Evolutionary conservation across 2,113 vertebrate genomes (phyloP), one percentile per base, ranked within the genome.

Genomic region (Atrichornis clamosus): DNA sequence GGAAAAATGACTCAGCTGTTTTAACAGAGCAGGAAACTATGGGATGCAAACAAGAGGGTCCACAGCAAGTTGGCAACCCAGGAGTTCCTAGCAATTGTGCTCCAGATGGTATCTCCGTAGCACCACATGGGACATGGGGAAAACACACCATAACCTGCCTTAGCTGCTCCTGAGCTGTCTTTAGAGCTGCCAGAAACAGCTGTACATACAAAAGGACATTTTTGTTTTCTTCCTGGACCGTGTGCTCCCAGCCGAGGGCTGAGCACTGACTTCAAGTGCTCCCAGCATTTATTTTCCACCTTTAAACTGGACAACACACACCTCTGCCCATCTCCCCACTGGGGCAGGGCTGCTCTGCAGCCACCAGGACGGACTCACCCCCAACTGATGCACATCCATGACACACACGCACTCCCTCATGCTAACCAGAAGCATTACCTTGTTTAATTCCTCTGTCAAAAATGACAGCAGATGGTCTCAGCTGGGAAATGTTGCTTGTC

Each of bases 391-490:
- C 60, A 63, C 92, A n/a, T 55, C 32, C 42, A 2, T 3, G 18
- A 41, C 9, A 6, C 41, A 50, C 33, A 8, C 35, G 85, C 88
- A 50, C 59, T 77, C 67, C 75, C 50, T 86, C 75, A 1, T 1
- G 16, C 82, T 50, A 33, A 32, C n/a, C 58, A 88, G 72, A 69
- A 59, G 23, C 72, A 86, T 59, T 11, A 37, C 72, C 63, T 59
- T 22, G 39, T 52, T 78, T 83, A 58, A 90, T 67, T 86, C 87
- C 60, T 41, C 72, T 27, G 47, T 21, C 15, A 8, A 64, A 92
- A 86, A 58, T n/a, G 72, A 89, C 93, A 89, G 85, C 85, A 95
- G 85, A 84, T 37, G 47, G 52, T 81, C 93, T 93, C 90, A 92
- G 80, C 83, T 94, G 88, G 77, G 94, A 94, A 84, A 90, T 17